phyloP scores from a whole-genome alignment of 2,113 vertebrate species.

The Shinisaurus crocodilurus region DNA sequence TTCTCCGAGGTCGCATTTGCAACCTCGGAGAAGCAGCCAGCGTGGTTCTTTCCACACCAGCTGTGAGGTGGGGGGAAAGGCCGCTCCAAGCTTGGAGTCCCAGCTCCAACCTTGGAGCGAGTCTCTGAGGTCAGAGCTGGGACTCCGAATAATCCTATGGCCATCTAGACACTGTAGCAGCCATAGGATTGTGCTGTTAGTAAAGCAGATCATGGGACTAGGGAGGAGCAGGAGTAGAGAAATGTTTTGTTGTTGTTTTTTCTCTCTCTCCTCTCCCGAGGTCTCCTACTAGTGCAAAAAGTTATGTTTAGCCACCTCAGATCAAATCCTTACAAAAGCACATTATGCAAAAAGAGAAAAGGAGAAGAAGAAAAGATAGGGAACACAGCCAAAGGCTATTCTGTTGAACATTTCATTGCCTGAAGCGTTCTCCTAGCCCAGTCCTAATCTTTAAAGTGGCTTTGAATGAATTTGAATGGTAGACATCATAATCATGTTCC shows the following conservation, averaged over 20 bases:
- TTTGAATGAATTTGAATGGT: slow-evolving; percentile 15
- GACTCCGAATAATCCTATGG: too few relatives aligned
- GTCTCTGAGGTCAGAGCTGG: too few relatives aligned
- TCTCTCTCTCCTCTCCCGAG: background rate
- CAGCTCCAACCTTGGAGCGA: too few relatives aligned
- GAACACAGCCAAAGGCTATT: background rate
- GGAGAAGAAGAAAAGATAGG: background rate
- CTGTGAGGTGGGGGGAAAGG: too few relatives aligned
- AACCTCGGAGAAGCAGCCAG: too few relatives aligned
- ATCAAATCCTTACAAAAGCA: background rate
- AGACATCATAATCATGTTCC: slow-evolving; percentile 6
- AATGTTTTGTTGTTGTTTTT: too few relatives aligned
- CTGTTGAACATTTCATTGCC: slow-evolving; percentile 10
- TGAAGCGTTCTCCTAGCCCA: background rate
- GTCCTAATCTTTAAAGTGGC: background rate
- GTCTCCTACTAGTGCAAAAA: background rate
- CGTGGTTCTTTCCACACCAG: too few relatives aligned
- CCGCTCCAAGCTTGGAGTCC: too few relatives aligned
- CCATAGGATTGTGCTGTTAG: background rate
- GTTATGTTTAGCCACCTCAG: fast-evolving
- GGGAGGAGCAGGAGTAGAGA: background rate
- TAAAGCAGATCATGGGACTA: background rate
- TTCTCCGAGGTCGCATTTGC: too few relatives aligned
- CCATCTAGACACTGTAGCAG: too few relatives aligned
- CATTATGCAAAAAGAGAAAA: fast-evolving